phyloP scores from a whole-genome alignment of 2,113 vertebrate genomes.

The Catharus fuscescens region DNA sequence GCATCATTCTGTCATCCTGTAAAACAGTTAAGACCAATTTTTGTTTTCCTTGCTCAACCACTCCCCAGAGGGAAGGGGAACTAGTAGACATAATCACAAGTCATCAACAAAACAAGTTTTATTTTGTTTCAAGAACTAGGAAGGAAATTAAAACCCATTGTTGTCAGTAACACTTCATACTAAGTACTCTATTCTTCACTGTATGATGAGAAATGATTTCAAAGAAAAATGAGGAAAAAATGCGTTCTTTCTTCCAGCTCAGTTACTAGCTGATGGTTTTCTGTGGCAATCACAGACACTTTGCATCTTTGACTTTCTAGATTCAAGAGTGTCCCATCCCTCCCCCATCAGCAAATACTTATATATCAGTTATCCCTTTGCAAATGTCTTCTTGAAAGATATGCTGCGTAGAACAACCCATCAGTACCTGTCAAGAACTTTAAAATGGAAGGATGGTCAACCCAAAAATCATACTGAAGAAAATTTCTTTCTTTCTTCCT shows the following conservation, averaged over 20 bases:
- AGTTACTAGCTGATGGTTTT: not conserved
- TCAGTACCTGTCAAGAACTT: not conserved
- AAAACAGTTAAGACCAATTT: not conserved
- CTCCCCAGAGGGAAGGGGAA: fast-evolving
- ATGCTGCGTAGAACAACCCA: not conserved
- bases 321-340: not conserved
- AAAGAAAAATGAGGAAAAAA: not conserved
- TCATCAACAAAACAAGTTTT: not conserved
- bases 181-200: not conserved
- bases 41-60: not conserved
- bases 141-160: not conserved
- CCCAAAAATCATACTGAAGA: not conserved
- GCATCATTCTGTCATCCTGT: not conserved
- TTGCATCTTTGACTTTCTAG: not conserved
- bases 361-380: not conserved
- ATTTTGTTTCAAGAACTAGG: not conserved
- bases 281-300: not conserved
- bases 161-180: not conserved
- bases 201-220: not conserved
- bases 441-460: not conserved
- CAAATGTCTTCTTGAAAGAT: not conserved
- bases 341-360: not conserved
- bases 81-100: not conserved
- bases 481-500: not conserved
- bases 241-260: not conserved